Conservation (phyloP, 1,140 invertebrate species). For the Caenorhabditis tropicalis region DNA sequence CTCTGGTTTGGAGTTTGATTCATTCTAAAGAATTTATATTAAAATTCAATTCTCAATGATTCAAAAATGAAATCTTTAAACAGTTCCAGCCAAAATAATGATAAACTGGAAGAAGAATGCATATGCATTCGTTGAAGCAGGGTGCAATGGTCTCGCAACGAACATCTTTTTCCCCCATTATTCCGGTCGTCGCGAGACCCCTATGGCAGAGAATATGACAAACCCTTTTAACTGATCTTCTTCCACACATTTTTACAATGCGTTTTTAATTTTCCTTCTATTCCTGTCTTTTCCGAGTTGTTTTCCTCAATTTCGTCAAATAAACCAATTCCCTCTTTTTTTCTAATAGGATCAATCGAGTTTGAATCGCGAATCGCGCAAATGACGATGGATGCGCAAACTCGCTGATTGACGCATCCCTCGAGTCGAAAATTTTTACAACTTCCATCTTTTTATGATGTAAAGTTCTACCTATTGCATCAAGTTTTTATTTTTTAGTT, state of each 20-base stretch:
- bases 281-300: too few species aligned
- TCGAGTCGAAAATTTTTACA: neutral
- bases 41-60: neutral
- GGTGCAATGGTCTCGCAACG: neutral
- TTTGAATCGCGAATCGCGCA: neutral
- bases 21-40: neutral
- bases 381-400: neutral
- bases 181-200: neutral
- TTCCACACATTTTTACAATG: too few species aligned
- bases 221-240: too few species aligned
- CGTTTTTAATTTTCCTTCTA: too few species aligned
- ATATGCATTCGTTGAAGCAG: neutral
- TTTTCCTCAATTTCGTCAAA: too few species aligned
- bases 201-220: too few species aligned
- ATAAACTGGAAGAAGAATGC: too few species aligned
- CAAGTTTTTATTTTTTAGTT: neutral
- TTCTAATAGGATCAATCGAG: neutral
- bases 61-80: too few species aligned
- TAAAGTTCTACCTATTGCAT: neutral
- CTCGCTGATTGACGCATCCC: constrained; percentile 13
- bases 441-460: neutral
- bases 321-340: too few species aligned
- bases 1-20: neutral
- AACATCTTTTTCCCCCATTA: neutral
- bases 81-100: too few species aligned